Base-by-base conservation (phyloP, 2,797 vertebrate species). In the Hydrolagus colliei region DNA sequence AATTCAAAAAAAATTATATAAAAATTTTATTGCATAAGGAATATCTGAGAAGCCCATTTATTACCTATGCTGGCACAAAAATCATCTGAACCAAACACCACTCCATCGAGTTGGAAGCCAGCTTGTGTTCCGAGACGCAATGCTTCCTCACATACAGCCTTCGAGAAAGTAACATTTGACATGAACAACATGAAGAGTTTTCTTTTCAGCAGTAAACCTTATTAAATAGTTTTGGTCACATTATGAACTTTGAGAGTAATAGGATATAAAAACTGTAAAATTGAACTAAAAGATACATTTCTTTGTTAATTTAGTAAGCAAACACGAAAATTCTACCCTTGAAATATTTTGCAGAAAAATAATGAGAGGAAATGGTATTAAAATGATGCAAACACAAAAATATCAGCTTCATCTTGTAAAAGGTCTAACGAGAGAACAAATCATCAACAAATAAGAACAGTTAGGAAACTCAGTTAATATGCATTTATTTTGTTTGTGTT, bases 61-160 rank as follows among this genome's bases (percentile, higher is more conserved):
- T 84, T 35, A 97, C 98, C 98, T 96, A 99, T 98, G 91, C 97
- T 99, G 93, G 98, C 98, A 89, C 97, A 97, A 91, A 99, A 99
- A 94, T 99, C 98, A 89, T 99, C 98, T 85, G 97, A 98, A 92
- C 98, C 98, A 89, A 99, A 99, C 89, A 99, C 95, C 5, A 97
- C 96, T 4, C 94, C 97, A 11, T 98, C 98, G 88, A 99, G 96
- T 88, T 94, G 95, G 87, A 99, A 95, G 87, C 96, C 96, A 82
- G 88, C 93, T 68, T 87, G 90, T 86, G 95, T 92, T 86, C 96
- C 95, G 0, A 90, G 90, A 77, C 87, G 92, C 74, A 92, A 89
- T n/a, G 95, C 89, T 91, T 96, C 96, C 91, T 97, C 94, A 91
- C 98, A 99, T 86, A 97, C 95, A n/a, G 92, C 95, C 97, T 99